These are phyloP conservation scores for Muscina levida DNA, from an alignment of 2,888 invertebrate species.

Conservation along the genomic window DNA sequence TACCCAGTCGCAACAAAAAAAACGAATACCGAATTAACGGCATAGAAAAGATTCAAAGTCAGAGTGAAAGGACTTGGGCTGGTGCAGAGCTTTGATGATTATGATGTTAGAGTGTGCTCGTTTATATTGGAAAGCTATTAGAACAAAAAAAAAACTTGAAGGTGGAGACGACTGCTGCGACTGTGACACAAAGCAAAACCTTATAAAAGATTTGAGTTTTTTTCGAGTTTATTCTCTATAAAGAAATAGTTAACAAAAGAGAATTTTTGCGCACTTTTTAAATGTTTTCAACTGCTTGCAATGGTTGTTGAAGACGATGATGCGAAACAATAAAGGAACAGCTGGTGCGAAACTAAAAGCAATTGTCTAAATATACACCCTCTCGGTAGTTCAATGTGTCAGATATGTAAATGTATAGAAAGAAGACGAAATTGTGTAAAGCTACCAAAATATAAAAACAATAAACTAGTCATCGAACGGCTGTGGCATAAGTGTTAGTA, in stretches of 20 bases:
- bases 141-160: slow-evolving; percentile 14
- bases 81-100: slow-evolving; percentile 57
- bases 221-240: too few relatives aligned
- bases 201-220: slow-evolving; percentile 31
- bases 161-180: slow-evolving; percentile 44
- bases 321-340: slow-evolving; percentile 58
- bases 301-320: not conserved
- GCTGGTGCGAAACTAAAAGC: slow-evolving; percentile 65
- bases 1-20: too few relatives aligned
- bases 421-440: too few relatives aligned
- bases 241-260: slow-evolving; percentile 50
- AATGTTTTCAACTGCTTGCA: slow-evolving; percentile 40
- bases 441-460: too few relatives aligned
- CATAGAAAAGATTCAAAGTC: slow-evolving; percentile 11
- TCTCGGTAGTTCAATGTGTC: not conserved
- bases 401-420: slow-evolving; percentile 26
- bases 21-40: slow-evolving; percentile 61
- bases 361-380: slow-evolving; percentile 46
- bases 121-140: slow-evolving; percentile 5
- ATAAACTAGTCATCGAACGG: not conserved
- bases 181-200: slow-evolving; percentile 37
- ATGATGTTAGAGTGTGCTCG: slow-evolving; percentile 38
- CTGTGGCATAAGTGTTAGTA: too few relatives aligned
- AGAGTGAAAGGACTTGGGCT: slow-evolving; percentile 8
- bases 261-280: slow-evolving; percentile 60